These are phyloP conservation scores for Sylvia borin DNA, from an alignment of 2,797 vertebrate species.

Conservation along the genomic window DNA sequence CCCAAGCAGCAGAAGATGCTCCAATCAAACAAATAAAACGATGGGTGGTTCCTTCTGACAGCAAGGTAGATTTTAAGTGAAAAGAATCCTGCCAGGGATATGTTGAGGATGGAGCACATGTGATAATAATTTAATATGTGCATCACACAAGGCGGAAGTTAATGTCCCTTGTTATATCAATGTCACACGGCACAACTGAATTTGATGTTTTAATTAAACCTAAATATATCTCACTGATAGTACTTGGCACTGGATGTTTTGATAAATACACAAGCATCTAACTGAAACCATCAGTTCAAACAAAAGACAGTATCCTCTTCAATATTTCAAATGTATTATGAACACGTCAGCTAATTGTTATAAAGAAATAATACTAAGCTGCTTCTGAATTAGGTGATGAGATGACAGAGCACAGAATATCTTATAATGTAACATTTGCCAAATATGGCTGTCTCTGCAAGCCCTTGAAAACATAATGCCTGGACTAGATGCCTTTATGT, in stretches of 20 bases:
- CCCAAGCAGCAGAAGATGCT: neutral
- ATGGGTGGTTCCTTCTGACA: slow-evolving; percentile 6
- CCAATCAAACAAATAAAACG: neutral
- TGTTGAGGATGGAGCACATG: neutral
- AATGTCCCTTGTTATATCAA: slow-evolving; percentile 2
- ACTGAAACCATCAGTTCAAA: neutral
- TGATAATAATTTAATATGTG: slow-evolving; percentile 32
- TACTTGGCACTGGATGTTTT: neutral
- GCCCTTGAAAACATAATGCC: neutral
- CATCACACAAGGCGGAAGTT: neutral
- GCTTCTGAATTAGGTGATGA: neutral
- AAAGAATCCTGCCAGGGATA: neutral
- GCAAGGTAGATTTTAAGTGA: neutral
- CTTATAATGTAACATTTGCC: neutral
- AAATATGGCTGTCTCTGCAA: neutral
- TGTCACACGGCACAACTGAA: neutral
- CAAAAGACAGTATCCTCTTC: neutral
- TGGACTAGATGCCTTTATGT: neutral
- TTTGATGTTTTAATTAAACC: slow-evolving; percentile 40
- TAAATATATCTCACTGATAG: neutral
- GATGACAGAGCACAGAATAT: neutral
- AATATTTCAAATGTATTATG: neutral
- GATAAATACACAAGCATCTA: neutral
- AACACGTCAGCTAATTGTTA: neutral
- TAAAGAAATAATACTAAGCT: neutral